A percentile compares a stretch with the other conserved stretches of the same genome.
phyloP scores from a whole-genome alignment of 35 echinoderm and acorn worm species.

The Acanthaster planci region DNA sequence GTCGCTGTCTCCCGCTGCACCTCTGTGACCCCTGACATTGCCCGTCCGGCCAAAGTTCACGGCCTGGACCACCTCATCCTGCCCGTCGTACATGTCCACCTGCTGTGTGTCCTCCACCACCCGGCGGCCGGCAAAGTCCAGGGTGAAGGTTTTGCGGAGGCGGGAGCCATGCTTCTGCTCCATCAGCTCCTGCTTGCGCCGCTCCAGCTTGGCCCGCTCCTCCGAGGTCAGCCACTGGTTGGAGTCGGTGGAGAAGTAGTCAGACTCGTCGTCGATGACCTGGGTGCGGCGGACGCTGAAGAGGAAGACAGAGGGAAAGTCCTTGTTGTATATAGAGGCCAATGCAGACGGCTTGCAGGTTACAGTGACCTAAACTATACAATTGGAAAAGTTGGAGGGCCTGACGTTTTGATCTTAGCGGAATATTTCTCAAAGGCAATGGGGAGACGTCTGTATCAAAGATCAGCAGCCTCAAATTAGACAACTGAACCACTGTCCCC shows the following conservation, averaged over 20 bases:
- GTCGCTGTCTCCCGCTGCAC: background rate
- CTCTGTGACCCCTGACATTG: background rate
- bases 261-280: conserved; percentile 94
- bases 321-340: no score
- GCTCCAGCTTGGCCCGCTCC: conserved; percentile 59
- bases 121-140: conserved; percentile 94
- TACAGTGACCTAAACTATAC: no score
- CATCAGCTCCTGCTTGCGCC: conserved; percentile 58
- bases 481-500: no score
- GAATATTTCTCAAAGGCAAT: no score
- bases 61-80: conserved; percentile 85
- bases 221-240: conserved; percentile 83
- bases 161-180: conserved; percentile 83
- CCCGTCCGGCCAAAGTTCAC: conserved; percentile 75
- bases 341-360: no score
- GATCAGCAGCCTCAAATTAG: no score
- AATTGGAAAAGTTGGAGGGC: no score
- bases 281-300: conserved; percentile 66
- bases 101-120: conserved; percentile 68
- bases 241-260: conserved; percentile 93
- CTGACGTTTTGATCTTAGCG: no score
- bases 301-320: no score
- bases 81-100: conserved; percentile 84
- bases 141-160: conserved; percentile 79
- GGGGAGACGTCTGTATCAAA: no score